phyloP scores from a whole-genome alignment of 1,140 invertebrate genomes.

The Eriocheir sinensis region DNA sequence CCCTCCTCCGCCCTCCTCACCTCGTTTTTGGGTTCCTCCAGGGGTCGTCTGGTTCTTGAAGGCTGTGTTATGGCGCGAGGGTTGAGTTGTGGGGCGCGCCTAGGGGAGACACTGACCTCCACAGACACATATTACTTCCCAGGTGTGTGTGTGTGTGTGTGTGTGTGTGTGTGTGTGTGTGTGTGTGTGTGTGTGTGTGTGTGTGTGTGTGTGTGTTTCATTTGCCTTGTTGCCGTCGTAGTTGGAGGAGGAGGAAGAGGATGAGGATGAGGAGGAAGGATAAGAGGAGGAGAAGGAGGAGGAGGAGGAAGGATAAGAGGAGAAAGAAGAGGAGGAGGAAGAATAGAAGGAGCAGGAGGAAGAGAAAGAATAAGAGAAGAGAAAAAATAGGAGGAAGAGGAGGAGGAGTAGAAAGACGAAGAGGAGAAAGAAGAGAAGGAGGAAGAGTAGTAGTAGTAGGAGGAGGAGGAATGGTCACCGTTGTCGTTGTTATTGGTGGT shows the following conservation, averaged over 20 bases:
- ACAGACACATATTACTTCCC: background rate
- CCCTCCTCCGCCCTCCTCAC: background rate
- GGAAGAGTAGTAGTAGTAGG: too few relatives aligned
- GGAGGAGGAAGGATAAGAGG: too few relatives aligned
- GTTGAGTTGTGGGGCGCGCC: background rate
- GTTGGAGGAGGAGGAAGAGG: background rate
- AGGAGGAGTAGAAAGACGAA: too few relatives aligned
- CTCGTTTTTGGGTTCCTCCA: background rate
- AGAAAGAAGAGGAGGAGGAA: too few relatives aligned
- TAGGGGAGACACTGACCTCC: background rate
- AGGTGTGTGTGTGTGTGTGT: background rate
- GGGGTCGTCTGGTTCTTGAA: background rate
- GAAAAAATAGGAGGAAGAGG: too few relatives aligned
- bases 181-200: constrained; percentile 18
- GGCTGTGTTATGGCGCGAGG: background rate
- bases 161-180: constrained; percentile 15
- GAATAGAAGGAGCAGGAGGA: too few relatives aligned
- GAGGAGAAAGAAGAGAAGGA: too few relatives aligned
- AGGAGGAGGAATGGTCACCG: too few relatives aligned
- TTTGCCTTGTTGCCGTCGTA: background rate
- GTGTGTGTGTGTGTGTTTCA: background rate
- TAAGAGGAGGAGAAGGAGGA: too few relatives aligned
- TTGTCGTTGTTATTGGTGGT: too few relatives aligned
- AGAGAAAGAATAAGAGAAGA: too few relatives aligned
- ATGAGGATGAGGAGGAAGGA: background rate